Percentiles rank a stretch among this genome's conserved stretches.
These are phyloP conservation scores for Desoria tigrina DNA, from an alignment of 2,888 invertebrate genomes.

Conservation along the genomic window DNA sequence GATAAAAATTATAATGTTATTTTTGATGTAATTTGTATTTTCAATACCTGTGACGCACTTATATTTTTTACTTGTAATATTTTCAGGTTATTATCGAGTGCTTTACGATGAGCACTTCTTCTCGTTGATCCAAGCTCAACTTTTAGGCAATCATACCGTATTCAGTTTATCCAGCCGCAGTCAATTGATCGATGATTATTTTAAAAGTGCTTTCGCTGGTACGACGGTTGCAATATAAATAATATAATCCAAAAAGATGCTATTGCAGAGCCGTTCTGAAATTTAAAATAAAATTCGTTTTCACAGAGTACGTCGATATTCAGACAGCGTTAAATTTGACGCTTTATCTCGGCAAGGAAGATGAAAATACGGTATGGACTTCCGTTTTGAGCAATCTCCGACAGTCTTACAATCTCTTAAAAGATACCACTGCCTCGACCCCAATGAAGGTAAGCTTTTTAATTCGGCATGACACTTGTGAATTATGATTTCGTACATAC, in stretches of 20 bases:
- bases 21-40: too few relatives aligned
- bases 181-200: constrained; percentile 37
- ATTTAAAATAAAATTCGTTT: too few relatives aligned
- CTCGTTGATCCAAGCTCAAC: constrained; percentile 15
- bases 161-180: constrained; percentile 22
- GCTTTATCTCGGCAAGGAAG: constrained; percentile 27
- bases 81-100: constrained; percentile 37
- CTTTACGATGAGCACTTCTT: constrained; percentile 34
- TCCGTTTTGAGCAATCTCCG: constrained; percentile 25
- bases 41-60: too few relatives aligned
- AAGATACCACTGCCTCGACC: constrained; percentile 6
- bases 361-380: constrained; percentile 28
- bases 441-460: too few relatives aligned
- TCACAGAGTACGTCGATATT: constrained; percentile 23
- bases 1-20: too few relatives aligned
- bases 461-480: too few relatives aligned
- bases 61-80: too few relatives aligned
- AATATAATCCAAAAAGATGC: too few relatives aligned
- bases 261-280: too few relatives aligned
- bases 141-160: constrained; percentile 19
- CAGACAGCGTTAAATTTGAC: constrained; percentile 28
- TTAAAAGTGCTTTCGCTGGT: constrained; percentile 14
- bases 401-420: neutral
- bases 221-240: too few relatives aligned
- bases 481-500: too few relatives aligned